Conservation (phyloP, 2,888 invertebrate genomes). For the Polydrusus cervinus region DNA sequence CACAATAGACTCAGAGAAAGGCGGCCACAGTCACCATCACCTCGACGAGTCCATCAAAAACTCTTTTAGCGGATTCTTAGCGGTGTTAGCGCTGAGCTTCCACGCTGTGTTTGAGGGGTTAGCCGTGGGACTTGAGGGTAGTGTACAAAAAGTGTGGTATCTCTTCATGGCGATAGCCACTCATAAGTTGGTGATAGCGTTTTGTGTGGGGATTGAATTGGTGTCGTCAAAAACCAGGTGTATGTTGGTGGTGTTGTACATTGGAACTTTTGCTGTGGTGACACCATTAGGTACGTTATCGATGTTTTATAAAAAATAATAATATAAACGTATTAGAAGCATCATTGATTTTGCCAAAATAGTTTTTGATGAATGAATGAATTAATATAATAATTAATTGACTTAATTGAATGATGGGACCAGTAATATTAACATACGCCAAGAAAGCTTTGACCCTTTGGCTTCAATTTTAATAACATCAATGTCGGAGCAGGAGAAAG, state of each 20-base stretch:
- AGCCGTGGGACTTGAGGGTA: conserved; percentile 78
- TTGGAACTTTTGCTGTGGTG: conserved; percentile 78
- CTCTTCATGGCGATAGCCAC: conserved; percentile 79
- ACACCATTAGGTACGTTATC: conserved; percentile 74
- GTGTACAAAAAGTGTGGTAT: conserved; percentile 76
- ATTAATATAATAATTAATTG: too few species aligned
- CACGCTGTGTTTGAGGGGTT: conserved; percentile 82
- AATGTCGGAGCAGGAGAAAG: not conserved
- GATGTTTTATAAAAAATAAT: too few species aligned
- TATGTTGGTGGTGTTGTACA: conserved; percentile 73
- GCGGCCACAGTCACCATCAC: conserved; percentile 56
- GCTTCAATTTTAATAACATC: not conserved
- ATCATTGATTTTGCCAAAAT: not conserved
- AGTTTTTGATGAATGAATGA: too few species aligned
- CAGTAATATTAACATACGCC: too few species aligned
- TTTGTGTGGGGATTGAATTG: conserved; percentile 79
- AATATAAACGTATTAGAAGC: too few species aligned
- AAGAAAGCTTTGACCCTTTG: too few species aligned
- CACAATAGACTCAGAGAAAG: conserved; percentile 61
- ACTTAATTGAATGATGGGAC: too few species aligned
- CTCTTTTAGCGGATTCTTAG: conserved; percentile 77
- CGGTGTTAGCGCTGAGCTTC: conserved; percentile 79
- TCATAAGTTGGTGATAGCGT: conserved; percentile 79
- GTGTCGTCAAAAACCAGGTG: conserved; percentile 73
- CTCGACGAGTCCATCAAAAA: conserved; percentile 63